phyloP scores from a whole-genome alignment of 2,113 vertebrate genomes.

The Campylomormyrus tamandua region DNA sequence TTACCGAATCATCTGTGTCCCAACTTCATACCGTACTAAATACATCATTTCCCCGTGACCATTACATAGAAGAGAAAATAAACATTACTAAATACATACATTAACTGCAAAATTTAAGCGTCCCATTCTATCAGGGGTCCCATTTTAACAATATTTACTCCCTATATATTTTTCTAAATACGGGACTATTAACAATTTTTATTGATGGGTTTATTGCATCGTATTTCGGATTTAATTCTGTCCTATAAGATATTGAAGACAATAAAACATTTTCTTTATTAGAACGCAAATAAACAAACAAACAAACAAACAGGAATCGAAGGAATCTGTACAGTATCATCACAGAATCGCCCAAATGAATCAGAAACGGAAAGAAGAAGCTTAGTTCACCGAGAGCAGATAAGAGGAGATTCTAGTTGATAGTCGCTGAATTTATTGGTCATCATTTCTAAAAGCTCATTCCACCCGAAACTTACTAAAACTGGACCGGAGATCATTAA shows the following conservation, averaged over 20 bases:
- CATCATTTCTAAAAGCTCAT: conserved; percentile 55
- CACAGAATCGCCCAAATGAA: conserved; percentile 26
- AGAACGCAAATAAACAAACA: neutral
- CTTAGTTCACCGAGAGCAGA: neutral
- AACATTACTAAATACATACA: neutral
- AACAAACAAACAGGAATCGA: neutral
- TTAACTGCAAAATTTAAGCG: neutral
- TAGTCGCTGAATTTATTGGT: conserved; percentile 28
- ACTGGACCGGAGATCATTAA: conserved; percentile 31
- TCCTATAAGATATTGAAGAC: neutral
- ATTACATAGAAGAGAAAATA: neutral
- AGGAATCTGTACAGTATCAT: neutral
- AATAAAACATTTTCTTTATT: neutral
- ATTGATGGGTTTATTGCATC: neutral
- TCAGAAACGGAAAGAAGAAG: neutral
- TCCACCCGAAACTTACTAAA: conserved; percentile 38
- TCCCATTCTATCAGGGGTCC: neutral
- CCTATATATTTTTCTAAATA: neutral
- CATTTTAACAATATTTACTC: neutral
- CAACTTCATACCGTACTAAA: neutral
- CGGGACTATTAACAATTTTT: neutral
- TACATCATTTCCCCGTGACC: neutral
- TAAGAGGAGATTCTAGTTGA: conserved; percentile 29
- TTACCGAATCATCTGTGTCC: neutral
- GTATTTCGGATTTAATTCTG: neutral